phyloP scores from a whole-genome alignment of 2,113 vertebrate species.

The Spea multiplicata region DNA sequence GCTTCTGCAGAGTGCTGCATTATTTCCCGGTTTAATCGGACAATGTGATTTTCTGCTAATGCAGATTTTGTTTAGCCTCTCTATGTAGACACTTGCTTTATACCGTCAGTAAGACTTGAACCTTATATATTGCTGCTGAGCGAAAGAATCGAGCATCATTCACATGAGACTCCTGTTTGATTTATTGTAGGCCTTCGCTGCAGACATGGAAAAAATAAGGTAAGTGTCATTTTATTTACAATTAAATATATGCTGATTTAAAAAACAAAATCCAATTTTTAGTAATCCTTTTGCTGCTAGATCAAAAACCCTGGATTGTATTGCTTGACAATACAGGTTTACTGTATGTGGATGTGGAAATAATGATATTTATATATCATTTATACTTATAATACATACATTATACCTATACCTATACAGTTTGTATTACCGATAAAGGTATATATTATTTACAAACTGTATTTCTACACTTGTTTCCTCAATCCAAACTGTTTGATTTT shows the following conservation, averaged over 20 bases:
- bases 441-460: no score
- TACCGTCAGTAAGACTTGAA: slow-evolving; percentile 56
- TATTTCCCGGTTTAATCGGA: slow-evolving; percentile 63
- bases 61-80: slow-evolving; percentile 53
- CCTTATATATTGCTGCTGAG: slow-evolving; percentile 58
- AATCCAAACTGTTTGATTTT: no score
- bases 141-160: slow-evolving; percentile 59
- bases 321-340: slow-evolving; percentile 4
- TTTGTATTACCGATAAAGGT: no score
- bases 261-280: background rate
- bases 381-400: no score
- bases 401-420: no score
- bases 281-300: background rate
- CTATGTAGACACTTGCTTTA: slow-evolving; percentile 54
- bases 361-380: no score
- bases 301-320: background rate
- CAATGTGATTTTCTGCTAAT: slow-evolving; percentile 52
- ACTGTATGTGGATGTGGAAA: background rate
- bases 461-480: no score
- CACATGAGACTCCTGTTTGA: slow-evolving; percentile 68
- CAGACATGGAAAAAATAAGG: slow-evolving; percentile 83
- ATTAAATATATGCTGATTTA: slow-evolving; percentile 5
- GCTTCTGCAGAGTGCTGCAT: slow-evolving; percentile 63
- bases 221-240: slow-evolving; percentile 68
- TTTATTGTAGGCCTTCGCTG: slow-evolving; percentile 77